Percentiles rank a stretch among this genome's conserved stretches.
Conservation (phyloP, 2,888 invertebrate genomes). For the Therioaphis trifolii region DNA sequence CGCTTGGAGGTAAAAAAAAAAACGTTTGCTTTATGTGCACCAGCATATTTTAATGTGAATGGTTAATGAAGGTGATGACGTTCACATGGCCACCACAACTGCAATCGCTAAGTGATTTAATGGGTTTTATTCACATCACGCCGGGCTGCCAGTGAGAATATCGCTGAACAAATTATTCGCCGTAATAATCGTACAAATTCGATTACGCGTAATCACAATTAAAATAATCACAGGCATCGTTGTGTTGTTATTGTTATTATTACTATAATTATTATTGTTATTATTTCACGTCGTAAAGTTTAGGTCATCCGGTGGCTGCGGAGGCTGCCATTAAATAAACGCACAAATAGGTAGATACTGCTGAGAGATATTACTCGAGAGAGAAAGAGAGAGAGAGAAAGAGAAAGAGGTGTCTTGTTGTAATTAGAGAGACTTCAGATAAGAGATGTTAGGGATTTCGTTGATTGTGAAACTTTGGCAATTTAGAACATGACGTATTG, state of each 20-base stretch:
- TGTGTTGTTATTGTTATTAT: too few species aligned
- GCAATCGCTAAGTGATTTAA: background rate
- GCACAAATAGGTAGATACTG: too few species aligned
- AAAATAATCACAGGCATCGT: slow-evolving; percentile 35
- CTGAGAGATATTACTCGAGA: too few species aligned
- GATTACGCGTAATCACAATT: slow-evolving; percentile 46
- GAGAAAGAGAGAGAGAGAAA: too few species aligned
- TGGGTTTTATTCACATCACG: background rate
- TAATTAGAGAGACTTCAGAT: slow-evolving; percentile 51
- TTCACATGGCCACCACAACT: too few species aligned
- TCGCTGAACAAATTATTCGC: background rate
- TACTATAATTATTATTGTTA: too few species aligned
- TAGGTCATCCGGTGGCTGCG: slow-evolving; percentile 24
- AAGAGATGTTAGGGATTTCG: slow-evolving; percentile 55
- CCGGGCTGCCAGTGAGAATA: background rate
- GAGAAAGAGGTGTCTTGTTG: too few species aligned
- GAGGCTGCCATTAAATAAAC: too few species aligned
- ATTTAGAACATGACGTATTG: slow-evolving; percentile 59
- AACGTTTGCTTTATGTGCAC: too few species aligned
- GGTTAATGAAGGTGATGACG: too few species aligned
- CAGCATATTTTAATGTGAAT: too few species aligned
- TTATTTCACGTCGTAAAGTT: slow-evolving; percentile 26
- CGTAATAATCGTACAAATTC: slow-evolving; percentile 22
- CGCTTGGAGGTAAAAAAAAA: too few species aligned
- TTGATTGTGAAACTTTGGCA: slow-evolving; percentile 61